Conservation (phyloP, 37 sponge, comb jelly and placozoan genomes). For the Oopsacas minuta region DNA sequence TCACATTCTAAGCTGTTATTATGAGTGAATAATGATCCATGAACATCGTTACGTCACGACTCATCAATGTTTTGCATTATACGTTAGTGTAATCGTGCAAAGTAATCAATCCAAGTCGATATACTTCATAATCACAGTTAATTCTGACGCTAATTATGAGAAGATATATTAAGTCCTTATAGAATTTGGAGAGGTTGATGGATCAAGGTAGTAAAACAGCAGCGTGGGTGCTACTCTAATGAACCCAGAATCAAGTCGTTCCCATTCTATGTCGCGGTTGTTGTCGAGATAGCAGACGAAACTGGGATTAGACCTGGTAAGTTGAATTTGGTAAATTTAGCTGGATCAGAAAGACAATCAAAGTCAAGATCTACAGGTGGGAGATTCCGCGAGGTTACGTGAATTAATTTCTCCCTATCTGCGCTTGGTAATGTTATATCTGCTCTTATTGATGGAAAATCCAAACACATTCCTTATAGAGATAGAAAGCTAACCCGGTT, state of each 20-base stretch:
- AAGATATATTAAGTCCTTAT: slow-evolving; percentile 19
- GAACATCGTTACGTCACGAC: not conserved
- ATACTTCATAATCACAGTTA: not conserved
- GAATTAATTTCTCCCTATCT: slow-evolving; percentile 95
- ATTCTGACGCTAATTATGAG: not conserved
- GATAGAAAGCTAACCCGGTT: slow-evolving; percentile 93
- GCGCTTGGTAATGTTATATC: slow-evolving; percentile 98
- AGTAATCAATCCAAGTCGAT: not conserved
- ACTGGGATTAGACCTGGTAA: slow-evolving; percentile 46
- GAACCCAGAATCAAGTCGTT: slow-evolving; percentile 95
- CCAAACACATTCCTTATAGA: slow-evolving; percentile 90
- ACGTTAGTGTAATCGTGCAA: not conserved
- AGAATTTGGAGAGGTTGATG: slow-evolving; percentile 63
- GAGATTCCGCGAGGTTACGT: slow-evolving; percentile 84
- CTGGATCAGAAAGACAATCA: slow-evolving; percentile 85
- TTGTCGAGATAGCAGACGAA: slow-evolving; percentile 59
- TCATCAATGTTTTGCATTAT: not conserved
- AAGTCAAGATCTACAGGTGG: slow-evolving; percentile 90
- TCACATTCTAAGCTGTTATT: not conserved
- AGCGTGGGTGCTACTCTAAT: slow-evolving; percentile 91
- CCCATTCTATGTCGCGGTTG: slow-evolving; percentile 91
- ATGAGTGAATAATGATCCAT: no score
- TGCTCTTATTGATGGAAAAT: slow-evolving; percentile 92
- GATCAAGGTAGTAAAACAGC: slow-evolving; percentile 73
- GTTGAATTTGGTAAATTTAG: slow-evolving; percentile 91